phyloP scores from a whole-genome alignment of 2,113 vertebrate genomes.

The Corythoichthys intestinalis region DNA sequence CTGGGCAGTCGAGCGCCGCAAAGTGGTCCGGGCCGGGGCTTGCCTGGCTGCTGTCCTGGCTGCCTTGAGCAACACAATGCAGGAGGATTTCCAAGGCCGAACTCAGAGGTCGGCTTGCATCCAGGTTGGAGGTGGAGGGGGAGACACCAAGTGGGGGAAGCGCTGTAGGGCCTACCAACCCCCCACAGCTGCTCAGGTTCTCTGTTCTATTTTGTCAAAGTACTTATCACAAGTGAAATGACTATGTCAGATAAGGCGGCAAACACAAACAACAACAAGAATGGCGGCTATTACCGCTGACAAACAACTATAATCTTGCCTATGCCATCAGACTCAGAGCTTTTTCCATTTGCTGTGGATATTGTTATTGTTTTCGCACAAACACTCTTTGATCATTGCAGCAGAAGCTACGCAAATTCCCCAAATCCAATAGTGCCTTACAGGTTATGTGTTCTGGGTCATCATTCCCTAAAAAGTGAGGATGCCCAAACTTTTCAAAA shows the following conservation, averaged over 20 bases:
- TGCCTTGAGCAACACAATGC: slow-evolving; percentile 40
- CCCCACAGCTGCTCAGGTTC: slow-evolving; percentile 22
- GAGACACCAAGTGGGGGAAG: slow-evolving; percentile 19
- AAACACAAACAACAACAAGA: slow-evolving; percentile 48
- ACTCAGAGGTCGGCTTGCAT: slow-evolving; percentile 55
- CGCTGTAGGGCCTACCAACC: slow-evolving; percentile 37
- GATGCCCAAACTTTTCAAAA: slow-evolving; percentile 31
- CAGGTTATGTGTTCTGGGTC: slow-evolving; percentile 59
- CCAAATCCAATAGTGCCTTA: slow-evolving; percentile 54
- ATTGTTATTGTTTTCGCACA: slow-evolving; percentile 10
- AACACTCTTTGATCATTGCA: slow-evolving; percentile 23
- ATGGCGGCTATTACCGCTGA: slow-evolving; percentile 48
- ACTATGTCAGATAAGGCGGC: slow-evolving; percentile 46
- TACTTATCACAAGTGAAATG: slow-evolving; percentile 48
- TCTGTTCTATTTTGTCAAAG: slow-evolving; percentile 53
- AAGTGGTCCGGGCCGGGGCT: slow-evolving; percentile 60
- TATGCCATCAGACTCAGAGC: slow-evolving; percentile 40
- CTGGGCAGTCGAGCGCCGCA: slow-evolving; percentile 66
- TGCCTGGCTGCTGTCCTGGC: slow-evolving; percentile 56
- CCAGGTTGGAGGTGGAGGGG: neutral
- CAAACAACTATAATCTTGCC: slow-evolving; percentile 61
- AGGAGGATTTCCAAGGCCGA: slow-evolving; percentile 60
- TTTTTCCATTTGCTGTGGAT: slow-evolving; percentile 48
- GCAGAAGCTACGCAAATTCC: slow-evolving; percentile 57
- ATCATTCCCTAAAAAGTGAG: slow-evolving; percentile 68